Conservation (phyloP, 2,113 vertebrate genomes). For the Callospermophilus lateralis region DNA sequence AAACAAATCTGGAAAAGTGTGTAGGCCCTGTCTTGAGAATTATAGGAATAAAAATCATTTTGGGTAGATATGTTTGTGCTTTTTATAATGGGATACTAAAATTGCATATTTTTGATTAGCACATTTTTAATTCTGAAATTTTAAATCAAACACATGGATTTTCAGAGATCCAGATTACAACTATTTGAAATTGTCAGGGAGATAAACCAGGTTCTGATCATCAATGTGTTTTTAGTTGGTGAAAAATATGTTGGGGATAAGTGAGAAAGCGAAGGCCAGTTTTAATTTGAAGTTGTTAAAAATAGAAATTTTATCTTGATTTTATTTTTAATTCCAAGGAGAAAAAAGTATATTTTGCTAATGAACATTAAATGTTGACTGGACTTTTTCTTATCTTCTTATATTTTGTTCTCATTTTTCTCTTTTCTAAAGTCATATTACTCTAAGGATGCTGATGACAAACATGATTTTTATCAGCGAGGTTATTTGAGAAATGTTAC, state of each 20-base stretch:
- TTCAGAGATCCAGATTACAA: not conserved
- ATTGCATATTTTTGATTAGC: not conserved
- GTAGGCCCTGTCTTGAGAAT: not conserved
- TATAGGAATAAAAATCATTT: not conserved
- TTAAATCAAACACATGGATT: slow-evolving; percentile 22
- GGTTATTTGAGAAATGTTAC: not conserved
- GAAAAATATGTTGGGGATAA: not conserved
- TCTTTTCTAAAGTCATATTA: not conserved
- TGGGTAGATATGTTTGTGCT: not conserved
- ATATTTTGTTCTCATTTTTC: not conserved
- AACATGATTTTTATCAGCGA: not conserved
- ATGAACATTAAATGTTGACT: not conserved
- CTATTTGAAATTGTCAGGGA: not conserved
- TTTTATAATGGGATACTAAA: slow-evolving; percentile 8
- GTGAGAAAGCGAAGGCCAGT: not conserved
- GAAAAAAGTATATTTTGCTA: not conserved
- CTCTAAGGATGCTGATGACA: not conserved
- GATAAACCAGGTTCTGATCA: not conserved
- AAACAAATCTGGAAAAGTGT: slow-evolving; percentile 20
- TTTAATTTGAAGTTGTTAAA: slow-evolving; percentile 43
- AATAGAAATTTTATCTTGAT: not conserved
- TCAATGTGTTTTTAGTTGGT: slow-evolving; percentile 11
- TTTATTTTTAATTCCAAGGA: not conserved
- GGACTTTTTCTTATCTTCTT: not conserved
- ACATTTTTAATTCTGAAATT: slow-evolving; percentile 10